Conservation (phyloP, 1,140 invertebrate genomes). For the Diprion similis region DNA sequence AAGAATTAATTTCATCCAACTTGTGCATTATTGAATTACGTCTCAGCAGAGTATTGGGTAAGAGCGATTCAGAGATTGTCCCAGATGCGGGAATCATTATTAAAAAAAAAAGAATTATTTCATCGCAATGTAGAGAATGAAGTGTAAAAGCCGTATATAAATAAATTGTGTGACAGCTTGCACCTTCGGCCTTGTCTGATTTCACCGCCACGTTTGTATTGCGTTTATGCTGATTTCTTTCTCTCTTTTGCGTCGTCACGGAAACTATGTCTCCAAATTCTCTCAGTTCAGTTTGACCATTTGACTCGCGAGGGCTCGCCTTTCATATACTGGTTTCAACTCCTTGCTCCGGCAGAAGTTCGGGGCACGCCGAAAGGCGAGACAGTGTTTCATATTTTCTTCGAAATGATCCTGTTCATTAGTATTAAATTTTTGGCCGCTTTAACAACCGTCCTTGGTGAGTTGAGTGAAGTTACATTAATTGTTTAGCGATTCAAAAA, state of each 20-base stretch:
- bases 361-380: no score
- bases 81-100: no score
- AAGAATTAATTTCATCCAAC: constrained; percentile 13
- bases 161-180: no score
- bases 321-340: neutral
- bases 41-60: constrained; percentile 2
- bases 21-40: neutral
- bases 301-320: neutral
- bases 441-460: neutral
- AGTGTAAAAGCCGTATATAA: no score
- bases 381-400: no score
- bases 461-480: neutral
- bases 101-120: no score
- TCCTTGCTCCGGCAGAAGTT: neutral
- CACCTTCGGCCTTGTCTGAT: no score
- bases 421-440: neutral
- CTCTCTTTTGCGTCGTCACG: neutral
- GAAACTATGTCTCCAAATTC: neutral
- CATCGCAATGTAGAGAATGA: no score
- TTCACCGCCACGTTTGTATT: no score
- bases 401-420: neutral
- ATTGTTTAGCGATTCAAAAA: neutral
- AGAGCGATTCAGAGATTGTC: no score
- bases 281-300: neutral
- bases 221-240: neutral